These are phyloP conservation scores for Euzophera pinguis DNA, from an alignment of 2,888 invertebrate species.

Conservation along the genomic window DNA sequence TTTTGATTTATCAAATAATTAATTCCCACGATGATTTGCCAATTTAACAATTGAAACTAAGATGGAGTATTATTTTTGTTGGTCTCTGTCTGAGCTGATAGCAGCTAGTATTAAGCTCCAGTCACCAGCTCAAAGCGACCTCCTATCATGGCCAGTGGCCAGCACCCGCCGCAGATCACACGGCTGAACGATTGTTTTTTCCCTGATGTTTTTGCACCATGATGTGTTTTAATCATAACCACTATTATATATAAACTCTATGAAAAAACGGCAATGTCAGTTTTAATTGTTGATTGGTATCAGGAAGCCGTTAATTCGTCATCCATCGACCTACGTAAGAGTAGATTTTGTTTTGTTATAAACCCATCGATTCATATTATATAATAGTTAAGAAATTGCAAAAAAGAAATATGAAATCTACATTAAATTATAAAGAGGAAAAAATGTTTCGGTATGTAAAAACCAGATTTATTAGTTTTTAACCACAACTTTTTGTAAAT, in stretches of 20 bases:
- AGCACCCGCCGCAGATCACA: constrained; percentile 36
- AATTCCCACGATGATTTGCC: constrained; percentile 6
- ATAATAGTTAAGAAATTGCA: neutral
- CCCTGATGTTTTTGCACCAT: constrained; percentile 36
- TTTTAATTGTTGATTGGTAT: constrained; percentile 64
- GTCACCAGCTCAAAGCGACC: constrained; percentile 30
- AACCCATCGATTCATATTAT: neutral
- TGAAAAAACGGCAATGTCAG: constrained; percentile 48
- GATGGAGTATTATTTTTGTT: neutral
- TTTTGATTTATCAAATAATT: constrained; percentile 1
- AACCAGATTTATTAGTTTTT: no score
- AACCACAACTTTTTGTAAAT: no score
- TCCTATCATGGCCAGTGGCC: constrained; percentile 40
- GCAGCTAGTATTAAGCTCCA: neutral
- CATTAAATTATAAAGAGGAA: no score
- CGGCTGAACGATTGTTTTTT: constrained; percentile 39
- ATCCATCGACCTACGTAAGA: constrained; percentile 27
- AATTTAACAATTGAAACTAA: neutral
- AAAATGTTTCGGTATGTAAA: no score
- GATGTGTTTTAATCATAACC: constrained; percentile 36
- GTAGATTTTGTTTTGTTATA: neutral
- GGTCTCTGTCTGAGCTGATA: neutral
- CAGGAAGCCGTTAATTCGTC: constrained; percentile 46
- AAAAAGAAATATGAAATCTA: neutral
- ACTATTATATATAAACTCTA: constrained; percentile 39